These are phyloP conservation scores for Apamea epomidion DNA, from an alignment of 2,888 invertebrate species.

Conservation along the genomic window DNA sequence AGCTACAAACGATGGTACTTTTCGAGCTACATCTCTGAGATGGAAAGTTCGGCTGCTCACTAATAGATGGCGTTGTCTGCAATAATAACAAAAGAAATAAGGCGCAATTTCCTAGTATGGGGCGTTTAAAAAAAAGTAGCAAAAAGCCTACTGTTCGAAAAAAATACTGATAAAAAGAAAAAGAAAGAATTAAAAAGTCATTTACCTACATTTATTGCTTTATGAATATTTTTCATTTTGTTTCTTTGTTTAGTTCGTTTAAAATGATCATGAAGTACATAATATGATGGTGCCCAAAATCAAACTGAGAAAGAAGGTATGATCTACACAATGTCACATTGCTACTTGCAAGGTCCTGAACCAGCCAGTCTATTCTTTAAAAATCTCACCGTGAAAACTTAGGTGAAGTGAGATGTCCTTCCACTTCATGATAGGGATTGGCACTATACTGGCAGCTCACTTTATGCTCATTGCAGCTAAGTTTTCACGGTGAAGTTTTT, in stretches of 20 bases:
- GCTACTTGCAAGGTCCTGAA: background rate
- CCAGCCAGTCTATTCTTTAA: too few relatives aligned
- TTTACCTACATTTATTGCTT: background rate
- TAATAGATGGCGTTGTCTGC: slow-evolving; percentile 46
- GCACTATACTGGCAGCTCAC: too few relatives aligned
- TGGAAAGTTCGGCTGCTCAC: background rate
- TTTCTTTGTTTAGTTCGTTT: too few relatives aligned
- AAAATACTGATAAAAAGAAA: background rate
- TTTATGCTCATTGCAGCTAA: too few relatives aligned
- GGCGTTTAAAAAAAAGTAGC: background rate
- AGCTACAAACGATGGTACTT: background rate
- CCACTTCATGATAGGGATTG: too few relatives aligned
- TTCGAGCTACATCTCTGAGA: background rate
- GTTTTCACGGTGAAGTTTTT: too few relatives aligned
- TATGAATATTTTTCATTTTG: too few relatives aligned
- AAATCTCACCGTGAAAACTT: too few relatives aligned
- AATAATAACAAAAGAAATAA: background rate
- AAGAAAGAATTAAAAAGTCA: background rate
- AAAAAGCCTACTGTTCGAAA: background rate
- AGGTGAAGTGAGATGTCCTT: too few relatives aligned
- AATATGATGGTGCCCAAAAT: background rate
- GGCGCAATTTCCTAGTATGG: too few relatives aligned
- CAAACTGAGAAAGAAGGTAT: background rate
- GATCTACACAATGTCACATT: background rate
- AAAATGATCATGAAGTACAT: too few relatives aligned